Conservation (phyloP, 2,888 invertebrate genomes). For the Diplazon laetatorius region DNA sequence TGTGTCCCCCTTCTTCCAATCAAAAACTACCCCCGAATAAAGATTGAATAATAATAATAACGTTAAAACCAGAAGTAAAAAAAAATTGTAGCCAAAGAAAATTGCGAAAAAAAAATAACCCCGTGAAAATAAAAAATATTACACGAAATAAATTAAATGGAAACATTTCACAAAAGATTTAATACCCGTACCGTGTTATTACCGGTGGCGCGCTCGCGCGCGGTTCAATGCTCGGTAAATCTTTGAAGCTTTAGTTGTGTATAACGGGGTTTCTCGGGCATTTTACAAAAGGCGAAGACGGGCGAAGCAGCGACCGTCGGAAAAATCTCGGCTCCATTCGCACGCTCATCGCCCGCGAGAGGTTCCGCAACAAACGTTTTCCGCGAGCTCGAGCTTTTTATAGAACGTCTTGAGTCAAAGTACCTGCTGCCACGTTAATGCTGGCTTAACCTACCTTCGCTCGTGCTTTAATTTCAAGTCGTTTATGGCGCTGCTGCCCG, state of each 20-base stretch:
- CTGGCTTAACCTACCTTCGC: conserved; percentile 62
- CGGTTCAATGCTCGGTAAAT: conserved; percentile 56
- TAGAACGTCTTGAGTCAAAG: conserved; percentile 65
- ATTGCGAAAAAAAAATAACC: too few species aligned
- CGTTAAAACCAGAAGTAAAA: too few species aligned
- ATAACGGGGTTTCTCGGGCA: conserved; percentile 28
- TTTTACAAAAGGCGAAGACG: conserved; percentile 47
- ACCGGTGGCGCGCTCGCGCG: too few species aligned
- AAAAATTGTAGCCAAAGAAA: too few species aligned
- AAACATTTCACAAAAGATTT: conserved; percentile 48
- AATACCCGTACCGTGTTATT: conserved; percentile 49
- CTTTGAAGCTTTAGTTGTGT: conserved; percentile 59
- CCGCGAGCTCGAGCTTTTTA: conserved; percentile 62
- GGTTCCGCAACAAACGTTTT: conserved; percentile 57
- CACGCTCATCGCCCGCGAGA: conserved; percentile 29
- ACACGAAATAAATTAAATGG: background rate
- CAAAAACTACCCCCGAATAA: conserved; percentile 34
- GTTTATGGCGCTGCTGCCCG: conserved; percentile 58
- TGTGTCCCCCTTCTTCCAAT: conserved; percentile 40
- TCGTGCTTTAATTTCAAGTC: conserved; percentile 64
- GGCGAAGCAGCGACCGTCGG: too few species aligned
- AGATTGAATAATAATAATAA: conserved; percentile 26
- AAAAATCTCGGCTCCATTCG: conserved; percentile 45
- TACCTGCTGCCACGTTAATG: conserved; percentile 58
- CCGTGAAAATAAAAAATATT: conserved; percentile 7